phyloP scores from a whole-genome alignment of 2,888 invertebrate genomes.

The Lycophotia porphyrea region DNA sequence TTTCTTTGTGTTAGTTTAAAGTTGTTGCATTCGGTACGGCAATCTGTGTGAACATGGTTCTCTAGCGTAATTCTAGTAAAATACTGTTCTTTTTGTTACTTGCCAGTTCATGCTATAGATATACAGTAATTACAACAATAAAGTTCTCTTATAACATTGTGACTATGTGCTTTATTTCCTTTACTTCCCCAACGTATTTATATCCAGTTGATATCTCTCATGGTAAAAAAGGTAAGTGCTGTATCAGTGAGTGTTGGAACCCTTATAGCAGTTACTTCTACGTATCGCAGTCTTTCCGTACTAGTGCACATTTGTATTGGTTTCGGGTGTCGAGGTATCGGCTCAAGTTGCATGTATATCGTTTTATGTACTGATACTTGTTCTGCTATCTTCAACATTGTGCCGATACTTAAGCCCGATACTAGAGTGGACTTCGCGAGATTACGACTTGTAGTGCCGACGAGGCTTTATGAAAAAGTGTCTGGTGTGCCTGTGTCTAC shows the following conservation, averaged over 20 bases:
- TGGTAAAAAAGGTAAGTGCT: background rate
- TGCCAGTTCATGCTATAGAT: slow-evolving; percentile 90
- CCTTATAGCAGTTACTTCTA: background rate
- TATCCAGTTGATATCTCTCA: background rate
- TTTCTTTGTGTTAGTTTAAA: slow-evolving; percentile 74
- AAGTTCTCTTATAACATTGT: slow-evolving; percentile 90
- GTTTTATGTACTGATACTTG: background rate
- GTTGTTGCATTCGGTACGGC: slow-evolving; percentile 82
- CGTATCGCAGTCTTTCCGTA: background rate
- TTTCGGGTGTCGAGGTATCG: background rate
- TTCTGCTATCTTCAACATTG: background rate
- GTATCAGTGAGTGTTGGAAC: background rate
- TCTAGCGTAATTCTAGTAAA: slow-evolving; percentile 87
- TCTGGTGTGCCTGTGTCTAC: background rate
- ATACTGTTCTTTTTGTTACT: slow-evolving; percentile 87
- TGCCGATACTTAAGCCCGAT: too few species aligned
- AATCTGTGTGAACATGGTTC: slow-evolving; percentile 85
- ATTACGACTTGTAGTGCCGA: background rate
- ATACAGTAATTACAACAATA: slow-evolving; percentile 90
- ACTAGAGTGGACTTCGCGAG: too few species aligned
- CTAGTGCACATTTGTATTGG: background rate
- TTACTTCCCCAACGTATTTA: background rate
- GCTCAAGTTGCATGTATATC: background rate
- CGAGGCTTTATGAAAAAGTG: background rate
- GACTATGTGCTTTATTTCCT: slow-evolving; percentile 70